Evolutionary conservation across 2,113 vertebrate species (phyloP), one percentile per base, ranked within the genome.

Genomic region (Terrapene triunguis): DNA sequence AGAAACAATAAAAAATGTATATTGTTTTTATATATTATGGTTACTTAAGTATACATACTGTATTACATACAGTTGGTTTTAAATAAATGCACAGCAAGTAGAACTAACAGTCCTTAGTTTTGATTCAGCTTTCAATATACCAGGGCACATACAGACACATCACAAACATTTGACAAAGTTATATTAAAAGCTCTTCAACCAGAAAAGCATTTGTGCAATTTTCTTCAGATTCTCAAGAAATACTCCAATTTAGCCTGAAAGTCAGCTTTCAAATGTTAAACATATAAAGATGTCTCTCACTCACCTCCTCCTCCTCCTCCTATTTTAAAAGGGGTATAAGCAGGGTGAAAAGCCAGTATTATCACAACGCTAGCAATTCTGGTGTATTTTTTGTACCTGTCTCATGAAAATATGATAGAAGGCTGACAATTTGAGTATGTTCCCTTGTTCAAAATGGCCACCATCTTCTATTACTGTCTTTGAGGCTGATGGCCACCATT

Each of bases 261-360:
- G 21, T 83, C 47, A 85, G 3, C 48, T 92, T 90, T 69, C 29
- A 92, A 51, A 38, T 90, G 94, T 95, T 88, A 91, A 89, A 92
- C 87, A 87, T 54, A 82, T 96, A 93, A 44, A 84, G 87, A 89
- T 69, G 74, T 24, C 38, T 42, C 72, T 42, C 22, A 24, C 22
- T 42, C 21, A 11, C 38, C 14, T 19, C 4, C 17, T 42, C 47
- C 17, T 42, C 47, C 24, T 94, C 93, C 17, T 59, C 87, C 22
- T 48, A 72, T 95, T 96, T 69, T 69, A 21, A 72, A 83, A 92
- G 93, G 91, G 87, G 42, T 48, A 13, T 83, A 69, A 90, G 82
- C 91, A 78, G 69, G 21, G 59, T 82, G 89, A 92, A 93, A 38
- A 95, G 91, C 54, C n/a, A 92, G 3, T 47, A 24, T 87, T 94